Percentiles rank a stretch among this genome's conserved stretches.
Evolutionary conservation across 2,888 invertebrate genomes (phyloP).

Genomic region (Drosophila buzzatii): DNA sequence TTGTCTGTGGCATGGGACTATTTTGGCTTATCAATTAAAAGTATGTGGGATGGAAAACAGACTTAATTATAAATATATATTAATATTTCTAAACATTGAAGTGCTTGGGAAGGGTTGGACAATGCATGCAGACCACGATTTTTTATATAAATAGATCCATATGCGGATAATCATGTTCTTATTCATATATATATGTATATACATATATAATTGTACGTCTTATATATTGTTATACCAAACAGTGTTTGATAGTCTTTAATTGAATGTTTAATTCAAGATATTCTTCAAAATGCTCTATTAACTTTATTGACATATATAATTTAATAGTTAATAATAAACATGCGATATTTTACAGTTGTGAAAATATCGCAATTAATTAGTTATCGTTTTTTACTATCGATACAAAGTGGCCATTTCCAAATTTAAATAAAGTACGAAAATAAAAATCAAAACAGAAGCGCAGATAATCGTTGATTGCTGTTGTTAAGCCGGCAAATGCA

Average conservation of each 20-base stretch:
- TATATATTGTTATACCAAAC: background rate
- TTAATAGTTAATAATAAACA: background rate
- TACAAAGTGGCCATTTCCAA: conserved; percentile 12
- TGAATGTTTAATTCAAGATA: background rate
- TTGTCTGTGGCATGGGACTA: conserved; percentile 45
- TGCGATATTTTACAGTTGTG: background rate
- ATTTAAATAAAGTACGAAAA: conserved; percentile 27
- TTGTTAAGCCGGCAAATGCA: conserved; percentile 45
- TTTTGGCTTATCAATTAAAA: conserved; percentile 55
- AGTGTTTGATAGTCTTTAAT: background rate
- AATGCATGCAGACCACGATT: background rate
- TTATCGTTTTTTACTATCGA: conserved; percentile 20
- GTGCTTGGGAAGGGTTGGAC: background rate
- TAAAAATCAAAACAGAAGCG: conserved; percentile 47
- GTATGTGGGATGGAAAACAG: background rate
- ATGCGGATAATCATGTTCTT: background rate
- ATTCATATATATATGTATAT: too few relatives aligned
- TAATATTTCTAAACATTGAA: background rate
- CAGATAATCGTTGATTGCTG: conserved; percentile 29
- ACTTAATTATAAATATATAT: conserved; percentile 8
- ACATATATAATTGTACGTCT: too few relatives aligned
- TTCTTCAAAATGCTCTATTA: background rate
- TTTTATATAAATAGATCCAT: background rate
- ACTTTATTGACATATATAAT: background rate
- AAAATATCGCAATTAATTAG: conserved; percentile 1